phyloP scores from a whole-genome alignment of 2,888 invertebrate genomes.

The Rhaphigaster nebulosa region DNA sequence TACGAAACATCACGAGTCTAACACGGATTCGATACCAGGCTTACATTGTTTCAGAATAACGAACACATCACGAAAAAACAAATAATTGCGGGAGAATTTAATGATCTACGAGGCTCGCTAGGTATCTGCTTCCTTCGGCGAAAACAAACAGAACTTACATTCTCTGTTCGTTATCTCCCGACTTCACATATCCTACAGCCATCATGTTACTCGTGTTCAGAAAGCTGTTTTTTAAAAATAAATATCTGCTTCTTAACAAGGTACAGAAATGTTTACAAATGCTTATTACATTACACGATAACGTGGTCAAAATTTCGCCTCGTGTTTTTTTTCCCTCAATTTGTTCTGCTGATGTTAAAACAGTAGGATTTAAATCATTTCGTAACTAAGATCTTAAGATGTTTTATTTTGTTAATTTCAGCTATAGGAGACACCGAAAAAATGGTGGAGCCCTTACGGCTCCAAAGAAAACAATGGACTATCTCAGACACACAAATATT shows the following conservation, averaged over 20 bases:
- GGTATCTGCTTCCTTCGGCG: not conserved
- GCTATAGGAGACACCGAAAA: no score
- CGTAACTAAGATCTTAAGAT: not conserved
- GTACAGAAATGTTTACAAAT: not conserved
- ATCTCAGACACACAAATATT: no score
- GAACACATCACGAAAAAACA: not conserved
- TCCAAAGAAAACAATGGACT: no score
- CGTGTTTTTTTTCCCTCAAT: not conserved
- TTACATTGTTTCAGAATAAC: not conserved
- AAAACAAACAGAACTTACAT: not conserved
- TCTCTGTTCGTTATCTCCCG: not conserved
- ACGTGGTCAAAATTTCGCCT: no score
- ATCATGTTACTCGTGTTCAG: not conserved
- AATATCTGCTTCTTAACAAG: not conserved
- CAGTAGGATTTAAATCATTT: not conserved
- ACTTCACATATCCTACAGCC: not conserved
- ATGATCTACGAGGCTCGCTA: not conserved
- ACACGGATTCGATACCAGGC: no score
- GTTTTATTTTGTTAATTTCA: no score
- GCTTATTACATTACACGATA: not conserved
- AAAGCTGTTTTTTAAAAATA: not conserved
- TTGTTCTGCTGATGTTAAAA: not conserved
- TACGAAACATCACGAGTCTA: no score
- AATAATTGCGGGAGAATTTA: not conserved
- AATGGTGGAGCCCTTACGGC: no score